These are phyloP conservation scores for Cryptoprocta ferox DNA, from an alignment of 2,797 vertebrate species.

Conservation along the genomic window DNA sequence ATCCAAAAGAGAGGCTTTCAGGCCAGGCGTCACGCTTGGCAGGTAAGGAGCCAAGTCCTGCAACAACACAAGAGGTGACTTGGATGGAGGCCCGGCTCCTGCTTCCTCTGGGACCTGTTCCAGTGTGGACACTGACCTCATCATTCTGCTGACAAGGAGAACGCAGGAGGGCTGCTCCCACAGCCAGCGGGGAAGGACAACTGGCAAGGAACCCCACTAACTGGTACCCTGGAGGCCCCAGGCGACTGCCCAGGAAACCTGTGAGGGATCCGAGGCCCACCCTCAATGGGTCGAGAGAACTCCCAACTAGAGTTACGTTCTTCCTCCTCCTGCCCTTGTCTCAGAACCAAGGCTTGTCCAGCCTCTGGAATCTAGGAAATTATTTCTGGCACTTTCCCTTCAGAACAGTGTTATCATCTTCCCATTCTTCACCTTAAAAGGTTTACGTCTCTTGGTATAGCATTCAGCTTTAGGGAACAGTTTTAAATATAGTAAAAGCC, in stretches of 20 bases:
- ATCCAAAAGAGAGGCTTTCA: constrained; percentile 96
- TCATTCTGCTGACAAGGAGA: background rate
- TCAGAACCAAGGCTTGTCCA: background rate
- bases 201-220: background rate
- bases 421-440: constrained; percentile 49
- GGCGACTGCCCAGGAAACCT: background rate
- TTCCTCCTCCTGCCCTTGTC: background rate
- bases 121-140: background rate
- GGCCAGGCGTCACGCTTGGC: constrained; percentile 97
- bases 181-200: background rate
- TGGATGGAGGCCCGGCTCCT: fast-evolving
- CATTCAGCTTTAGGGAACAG: constrained; percentile 50
- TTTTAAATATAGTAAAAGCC: constrained; percentile 67
- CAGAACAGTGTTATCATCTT: constrained; percentile 35
- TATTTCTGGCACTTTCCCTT: constrained; percentile 22
- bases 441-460: constrained; percentile 40
- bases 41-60: constrained; percentile 98
- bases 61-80: constrained; percentile 36
- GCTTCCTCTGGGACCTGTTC: background rate
- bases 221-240: background rate
- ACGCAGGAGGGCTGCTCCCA: background rate
- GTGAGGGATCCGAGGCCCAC: background rate
- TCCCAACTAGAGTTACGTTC: background rate
- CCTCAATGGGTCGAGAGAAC: background rate
- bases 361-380: background rate